Percentiles rank a stretch among this genome's conserved stretches.
Evolutionary conservation across 92 coral and sea anemone species (phyloP).

Genomic region (Phenganax subtilis): DNA sequence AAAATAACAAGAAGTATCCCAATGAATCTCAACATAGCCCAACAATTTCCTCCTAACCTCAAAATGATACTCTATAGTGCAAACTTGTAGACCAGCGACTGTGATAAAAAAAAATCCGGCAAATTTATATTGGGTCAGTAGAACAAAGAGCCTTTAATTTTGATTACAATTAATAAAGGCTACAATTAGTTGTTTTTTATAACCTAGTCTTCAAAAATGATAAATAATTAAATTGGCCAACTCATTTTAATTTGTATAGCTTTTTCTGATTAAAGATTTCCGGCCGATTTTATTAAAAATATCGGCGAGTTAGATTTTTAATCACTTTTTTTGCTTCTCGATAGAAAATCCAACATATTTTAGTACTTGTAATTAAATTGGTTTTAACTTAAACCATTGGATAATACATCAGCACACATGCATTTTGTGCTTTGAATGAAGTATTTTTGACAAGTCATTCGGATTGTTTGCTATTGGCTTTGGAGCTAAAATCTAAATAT

Average conservation of each 20-base stretch:
- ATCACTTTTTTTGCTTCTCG: background rate
- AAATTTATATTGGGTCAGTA: background rate
- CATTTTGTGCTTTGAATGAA: background rate
- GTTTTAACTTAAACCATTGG: background rate
- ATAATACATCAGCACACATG: background rate
- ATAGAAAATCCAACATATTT: background rate
- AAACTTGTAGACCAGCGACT: background rate
- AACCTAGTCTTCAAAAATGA: background rate
- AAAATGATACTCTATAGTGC: background rate
- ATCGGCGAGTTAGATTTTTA: background rate
- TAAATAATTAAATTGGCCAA: constrained; percentile 2
- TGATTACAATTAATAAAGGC: background rate
- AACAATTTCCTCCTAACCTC: background rate
- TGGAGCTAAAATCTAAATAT: too few relatives aligned
- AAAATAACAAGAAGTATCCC: background rate
- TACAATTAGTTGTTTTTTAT: background rate
- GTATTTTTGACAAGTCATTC: background rate
- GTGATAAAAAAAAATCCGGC: background rate
- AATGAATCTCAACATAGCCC: background rate
- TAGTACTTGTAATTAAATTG: too few relatives aligned
- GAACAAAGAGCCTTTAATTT: constrained; percentile 3
- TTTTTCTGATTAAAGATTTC: too few relatives aligned
- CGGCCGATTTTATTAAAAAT: background rate
- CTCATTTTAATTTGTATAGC: background rate
- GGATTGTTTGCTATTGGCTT: too few relatives aligned